Evolutionary conservation across 2,888 invertebrate genomes (phyloP), one percentile per base, ranked within the genome.

Genomic region (Platycheirus rosarum): DNA sequence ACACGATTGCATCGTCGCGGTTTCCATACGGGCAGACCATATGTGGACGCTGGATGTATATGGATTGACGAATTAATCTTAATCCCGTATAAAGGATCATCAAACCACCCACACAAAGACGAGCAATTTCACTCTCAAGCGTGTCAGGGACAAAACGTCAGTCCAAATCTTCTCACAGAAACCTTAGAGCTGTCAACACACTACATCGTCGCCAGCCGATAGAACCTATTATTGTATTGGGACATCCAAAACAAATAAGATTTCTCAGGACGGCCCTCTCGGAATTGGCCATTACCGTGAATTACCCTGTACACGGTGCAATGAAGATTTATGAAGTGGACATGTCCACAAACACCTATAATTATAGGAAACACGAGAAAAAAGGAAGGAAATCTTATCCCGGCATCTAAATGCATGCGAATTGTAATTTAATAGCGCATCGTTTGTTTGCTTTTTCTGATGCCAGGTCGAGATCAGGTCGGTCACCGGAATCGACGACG

Each of bases 241-340:
- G 6, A 8, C 29, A 8, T 7, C 40, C 29, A 13, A 13, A 20
- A 42, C 42, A 63, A 53, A 23, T 35, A 35, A 74, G 8, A 46
- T 62, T 51, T 76, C 70, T 18, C 76, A 32, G 70, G 62, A 82
- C 76, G 20, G 40, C 71, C 76, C 68, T 68, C 62, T 71, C 55
- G 26, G 63, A 73, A 76, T 76, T 73, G 71, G n/a, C 76, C 76
- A 82, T 82, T 82, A 82, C 68, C 53, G 71, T 71, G 82, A 82
- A 82, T 82, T 82, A 71, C 75, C 66, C 48, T 37, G 66, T 13
- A 60, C 75, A 75, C 75, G 80, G 82, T 82, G 76, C 82, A 82
- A 82, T 82, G 76, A 82, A 82, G 82, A 77, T 82, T 82, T 82
- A 82, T 82, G 82, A 82, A 82, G 82, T 82, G 82, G 82, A 82